Evolutionary conservation across 2,888 invertebrate species (phyloP), one percentile per base, ranked within the genome.

Genomic region (Hyppa rectilinea): DNA sequence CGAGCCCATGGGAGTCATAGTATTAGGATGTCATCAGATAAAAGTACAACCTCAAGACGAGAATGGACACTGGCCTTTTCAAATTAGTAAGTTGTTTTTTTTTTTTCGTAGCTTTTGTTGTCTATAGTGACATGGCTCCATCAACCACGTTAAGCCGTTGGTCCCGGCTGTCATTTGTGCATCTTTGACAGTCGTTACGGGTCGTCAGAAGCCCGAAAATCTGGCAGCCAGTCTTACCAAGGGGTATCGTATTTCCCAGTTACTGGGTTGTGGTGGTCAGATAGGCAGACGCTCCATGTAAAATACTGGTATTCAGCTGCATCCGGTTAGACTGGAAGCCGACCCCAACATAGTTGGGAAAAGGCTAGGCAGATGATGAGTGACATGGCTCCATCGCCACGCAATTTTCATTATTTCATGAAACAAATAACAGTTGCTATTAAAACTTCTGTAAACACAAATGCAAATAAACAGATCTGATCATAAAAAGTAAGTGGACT

Each of bases 11-110:
- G 99, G 99, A 43, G 97, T 99, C 1, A 97, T 99, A 84, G 97
- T 99, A 62, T 95, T 99, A 81, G 99, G 99, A 89, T 97, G 98
- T 87, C 99, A 98, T 92, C 97, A 97, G 80, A 97, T 99, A 58
- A 97, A 97, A 53, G 90, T 96, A 58, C 96, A 96, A 80, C 92
- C 95, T 45, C 94, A 96, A 71, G 96, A 97, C 84, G 96, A 97
- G 83, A 97, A 98, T 89, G 97, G 97, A 74, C 97, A 97, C 81
- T 98, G 97, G 93, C 98, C 98, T 62, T 98, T 98, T 94, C 97
- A 97, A 88, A 96, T 99, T 93, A 97, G 98, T 98, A 95, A 96
- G 93, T 78, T 45, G 52, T n/a, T 34, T 0, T 52, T 47, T 49
- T 36, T 53, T 31, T 31, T 36, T n/a, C n/a, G n/a, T n/a, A 5